Conservation (phyloP, 2,113 vertebrate genomes). For the Atherinomorus stipes region DNA sequence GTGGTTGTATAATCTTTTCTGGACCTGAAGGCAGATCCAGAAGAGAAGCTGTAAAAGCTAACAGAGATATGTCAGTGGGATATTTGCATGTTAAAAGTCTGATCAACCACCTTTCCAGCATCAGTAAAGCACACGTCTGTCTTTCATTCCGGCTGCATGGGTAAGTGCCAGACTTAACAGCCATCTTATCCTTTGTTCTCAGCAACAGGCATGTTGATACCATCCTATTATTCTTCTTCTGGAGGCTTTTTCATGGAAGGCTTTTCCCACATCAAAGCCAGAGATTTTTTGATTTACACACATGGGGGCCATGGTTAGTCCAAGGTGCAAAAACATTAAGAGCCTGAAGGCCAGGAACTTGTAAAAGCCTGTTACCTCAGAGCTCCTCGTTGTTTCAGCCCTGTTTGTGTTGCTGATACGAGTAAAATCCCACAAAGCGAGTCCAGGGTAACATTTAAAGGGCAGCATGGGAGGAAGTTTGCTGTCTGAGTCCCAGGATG, state of each 20-base stretch:
- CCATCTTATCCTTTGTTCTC: conserved; percentile 46
- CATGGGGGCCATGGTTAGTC: conserved; percentile 14
- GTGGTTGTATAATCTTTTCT: no score
- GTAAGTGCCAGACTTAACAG: conserved; percentile 40
- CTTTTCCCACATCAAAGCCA: conserved; percentile 69
- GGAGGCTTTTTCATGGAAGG: conserved; percentile 41
- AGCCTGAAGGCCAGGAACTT: conserved; percentile 50
- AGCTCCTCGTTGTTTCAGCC: conserved; percentile 65
- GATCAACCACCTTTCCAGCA: background rate
- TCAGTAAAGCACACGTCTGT: conserved; percentile 10
- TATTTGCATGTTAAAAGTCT: conserved; percentile 5
- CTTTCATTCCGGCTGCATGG: conserved; percentile 24
- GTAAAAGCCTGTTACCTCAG: conserved; percentile 48
- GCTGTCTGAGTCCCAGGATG: no score
- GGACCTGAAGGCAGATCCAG: background rate
- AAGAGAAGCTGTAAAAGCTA: background rate
- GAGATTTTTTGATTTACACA: conserved; percentile 44
- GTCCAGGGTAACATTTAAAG: conserved; percentile 51
- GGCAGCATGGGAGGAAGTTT: conserved; percentile 10
- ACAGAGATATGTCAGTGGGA: no score
- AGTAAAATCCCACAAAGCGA: conserved; percentile 44
- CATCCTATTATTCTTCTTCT: conserved; percentile 55
- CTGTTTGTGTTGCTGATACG: conserved; percentile 58
- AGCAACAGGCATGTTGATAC: conserved; percentile 57
- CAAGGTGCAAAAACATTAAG: conserved; percentile 55